A percentile compares a stretch with the other conserved stretches of the same genome.
Conservation (phyloP, 2,888 invertebrate species). For the Cephonodes hylas region DNA sequence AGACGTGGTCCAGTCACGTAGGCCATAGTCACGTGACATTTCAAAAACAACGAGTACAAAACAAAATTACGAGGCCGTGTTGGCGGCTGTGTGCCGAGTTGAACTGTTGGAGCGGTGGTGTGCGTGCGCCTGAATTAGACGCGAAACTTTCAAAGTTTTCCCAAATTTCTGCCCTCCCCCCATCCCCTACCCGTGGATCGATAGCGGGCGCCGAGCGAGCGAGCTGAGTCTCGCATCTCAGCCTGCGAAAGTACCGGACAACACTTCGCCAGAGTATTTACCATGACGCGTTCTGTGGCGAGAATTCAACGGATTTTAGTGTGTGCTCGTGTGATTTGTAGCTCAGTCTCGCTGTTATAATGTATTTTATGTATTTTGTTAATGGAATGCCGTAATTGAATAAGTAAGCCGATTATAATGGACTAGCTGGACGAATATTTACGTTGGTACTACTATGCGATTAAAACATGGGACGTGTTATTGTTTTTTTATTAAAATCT, state of each 20-base stretch:
- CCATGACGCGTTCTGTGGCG: slow-evolving; percentile 65
- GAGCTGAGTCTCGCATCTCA: slow-evolving; percentile 62
- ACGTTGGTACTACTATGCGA: neutral
- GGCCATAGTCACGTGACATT: slow-evolving; percentile 70
- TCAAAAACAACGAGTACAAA: slow-evolving; percentile 66
- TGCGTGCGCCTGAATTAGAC: slow-evolving; percentile 82
- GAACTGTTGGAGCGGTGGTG: slow-evolving; percentile 58
- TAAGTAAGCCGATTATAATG: neutral
- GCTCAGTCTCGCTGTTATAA: slow-evolving; percentile 21
- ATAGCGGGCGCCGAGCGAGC: slow-evolving; percentile 71
- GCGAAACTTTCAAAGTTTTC: slow-evolving; percentile 82
- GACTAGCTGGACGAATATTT: neutral
- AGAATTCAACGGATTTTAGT: slow-evolving; percentile 49
- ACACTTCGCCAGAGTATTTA: slow-evolving; percentile 65
- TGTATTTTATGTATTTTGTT: slow-evolving; percentile 14
- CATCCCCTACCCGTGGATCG: slow-evolving; percentile 62
- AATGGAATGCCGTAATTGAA: slow-evolving; percentile 20
- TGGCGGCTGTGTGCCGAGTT: slow-evolving; percentile 59
- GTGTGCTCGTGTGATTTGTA: slow-evolving; percentile 44
- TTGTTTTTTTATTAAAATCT: neutral
- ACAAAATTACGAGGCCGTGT: slow-evolving; percentile 69
- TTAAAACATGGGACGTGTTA: neutral
- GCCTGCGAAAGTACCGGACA: slow-evolving; percentile 71
- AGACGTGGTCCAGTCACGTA: slow-evolving; percentile 58
- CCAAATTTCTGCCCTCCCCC: slow-evolving; percentile 77